Evolutionary conservation across 1,140 invertebrate species (phyloP).

Genomic region (Aphaenogaster floridana): DNA sequence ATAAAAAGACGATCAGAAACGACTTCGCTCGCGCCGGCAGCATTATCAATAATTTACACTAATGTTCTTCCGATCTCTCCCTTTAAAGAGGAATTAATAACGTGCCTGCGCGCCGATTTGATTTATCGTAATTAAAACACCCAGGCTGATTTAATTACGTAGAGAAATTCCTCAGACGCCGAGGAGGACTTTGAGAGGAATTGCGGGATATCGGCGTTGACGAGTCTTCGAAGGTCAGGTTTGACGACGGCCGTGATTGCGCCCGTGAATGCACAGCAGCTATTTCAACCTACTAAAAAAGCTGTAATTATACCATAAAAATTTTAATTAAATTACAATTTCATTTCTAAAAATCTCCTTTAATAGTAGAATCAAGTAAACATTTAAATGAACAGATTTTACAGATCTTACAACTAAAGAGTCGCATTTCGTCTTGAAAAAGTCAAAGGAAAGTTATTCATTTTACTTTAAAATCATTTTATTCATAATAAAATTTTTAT

Average conservation of each 20-base stretch:
- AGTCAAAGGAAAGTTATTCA: neutral
- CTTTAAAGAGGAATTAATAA: slow-evolving; percentile 58
- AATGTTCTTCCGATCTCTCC: slow-evolving; percentile 1
- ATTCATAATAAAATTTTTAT: neutral
- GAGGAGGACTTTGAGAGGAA: slow-evolving; percentile 32
- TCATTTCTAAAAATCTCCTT: neutral
- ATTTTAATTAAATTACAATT: slow-evolving; percentile 11
- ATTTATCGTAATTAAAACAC: slow-evolving; percentile 76
- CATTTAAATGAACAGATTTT: neutral
- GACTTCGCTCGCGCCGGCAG: neutral
- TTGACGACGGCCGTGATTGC: slow-evolving; percentile 34
- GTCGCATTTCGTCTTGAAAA: neutral
- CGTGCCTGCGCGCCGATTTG: slow-evolving; percentile 56
- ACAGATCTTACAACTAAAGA: neutral
- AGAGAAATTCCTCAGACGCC: slow-evolving; percentile 64
- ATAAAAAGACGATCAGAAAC: slow-evolving; percentile 48
- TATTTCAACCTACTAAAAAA: neutral
- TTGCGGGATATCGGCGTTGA: slow-evolving; percentile 44
- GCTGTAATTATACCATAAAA: neutral
- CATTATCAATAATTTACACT: slow-evolving; percentile 50
- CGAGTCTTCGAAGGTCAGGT: slow-evolving; percentile 57
- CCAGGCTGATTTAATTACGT: slow-evolving; percentile 74
- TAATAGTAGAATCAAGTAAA: neutral
- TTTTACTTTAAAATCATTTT: neutral
- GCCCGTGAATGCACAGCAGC: neutral